Evolutionary conservation across 1,140 invertebrate species (phyloP).

Genomic region (Macrotrachela quadricornifera): DNA sequence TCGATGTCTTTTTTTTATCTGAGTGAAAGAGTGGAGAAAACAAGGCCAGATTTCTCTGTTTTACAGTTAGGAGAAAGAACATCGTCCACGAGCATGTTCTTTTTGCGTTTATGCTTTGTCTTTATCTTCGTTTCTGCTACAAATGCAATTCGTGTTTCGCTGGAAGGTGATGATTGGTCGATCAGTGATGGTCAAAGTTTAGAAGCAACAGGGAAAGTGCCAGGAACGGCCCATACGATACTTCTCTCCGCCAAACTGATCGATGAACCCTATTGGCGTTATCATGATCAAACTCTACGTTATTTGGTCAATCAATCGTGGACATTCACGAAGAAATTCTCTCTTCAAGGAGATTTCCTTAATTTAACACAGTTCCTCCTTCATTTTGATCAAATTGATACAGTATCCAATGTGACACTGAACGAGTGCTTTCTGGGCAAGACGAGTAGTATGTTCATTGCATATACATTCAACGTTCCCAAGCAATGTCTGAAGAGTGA

Average conservation of each 20-base stretch:
- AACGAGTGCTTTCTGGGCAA: not conserved
- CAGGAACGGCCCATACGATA: not conserved
- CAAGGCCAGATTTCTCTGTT: too few species aligned
- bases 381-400: not conserved
- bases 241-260: not conserved
- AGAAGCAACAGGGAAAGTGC: not conserved
- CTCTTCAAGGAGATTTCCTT: not conserved
- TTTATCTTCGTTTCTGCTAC: too few species aligned
- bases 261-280: not conserved
- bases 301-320: not conserved
- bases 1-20: too few species aligned
- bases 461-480: not conserved
- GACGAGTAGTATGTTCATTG: not conserved
- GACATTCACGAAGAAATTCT: not conserved
- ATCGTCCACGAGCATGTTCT: too few species aligned
- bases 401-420: not conserved
- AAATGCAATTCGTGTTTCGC: too few species aligned
- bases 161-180: too few species aligned
- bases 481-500: not conserved
- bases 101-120: too few species aligned
- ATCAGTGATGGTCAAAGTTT: too few species aligned
- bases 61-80: too few species aligned
- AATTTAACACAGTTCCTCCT: too few species aligned
- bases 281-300: slow-evolving; percentile 2
- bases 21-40: too few species aligned